Conservation (phyloP, 2,113 vertebrate species). For the Maccullochella peelii region DNA sequence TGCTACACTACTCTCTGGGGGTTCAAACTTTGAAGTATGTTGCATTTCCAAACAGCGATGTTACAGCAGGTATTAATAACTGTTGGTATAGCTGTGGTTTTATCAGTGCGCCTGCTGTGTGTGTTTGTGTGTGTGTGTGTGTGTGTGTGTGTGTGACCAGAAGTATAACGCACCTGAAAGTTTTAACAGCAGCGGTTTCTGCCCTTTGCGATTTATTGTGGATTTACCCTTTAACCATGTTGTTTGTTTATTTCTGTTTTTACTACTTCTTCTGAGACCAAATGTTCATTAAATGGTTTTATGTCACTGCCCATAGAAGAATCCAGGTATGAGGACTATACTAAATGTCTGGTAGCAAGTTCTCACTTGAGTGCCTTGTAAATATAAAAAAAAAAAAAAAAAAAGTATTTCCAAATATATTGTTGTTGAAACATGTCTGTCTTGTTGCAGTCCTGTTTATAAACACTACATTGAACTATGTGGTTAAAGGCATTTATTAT, state of each 20-base stretch:
- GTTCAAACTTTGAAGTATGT: not conserved
- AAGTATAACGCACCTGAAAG: not conserved
- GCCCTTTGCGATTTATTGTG: conserved; percentile 44
- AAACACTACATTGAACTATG: not conserved
- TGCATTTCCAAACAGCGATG: not conserved
- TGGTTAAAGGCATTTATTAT: conserved; percentile 66
- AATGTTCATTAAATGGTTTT: conserved; percentile 75
- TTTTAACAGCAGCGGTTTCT: not conserved
- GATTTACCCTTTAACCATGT: conserved; percentile 24
- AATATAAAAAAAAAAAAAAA: conserved; percentile 7
- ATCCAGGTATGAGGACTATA: conserved; percentile 59
- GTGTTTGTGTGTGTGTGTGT: not conserved
- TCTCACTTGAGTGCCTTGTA: conserved; percentile 68
- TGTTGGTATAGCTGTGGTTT: conserved; percentile 26
- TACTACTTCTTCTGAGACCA: conserved; percentile 67
- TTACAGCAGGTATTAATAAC: conserved; percentile 35
- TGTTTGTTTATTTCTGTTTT: conserved; percentile 58
- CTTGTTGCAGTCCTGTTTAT: conserved; percentile 4
- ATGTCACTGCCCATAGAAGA: conserved; percentile 48
- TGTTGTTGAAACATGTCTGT: conserved; percentile 35
- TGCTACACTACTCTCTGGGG: not conserved
- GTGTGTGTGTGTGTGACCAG: not conserved
- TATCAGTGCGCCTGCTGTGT: conserved; percentile 19
- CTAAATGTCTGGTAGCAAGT: conserved; percentile 26
- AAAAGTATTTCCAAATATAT: conserved; percentile 68